Evolutionary conservation across 2,797 vertebrate genomes (phyloP).

Genomic region (Pseudocheirus occidentalis): DNA sequence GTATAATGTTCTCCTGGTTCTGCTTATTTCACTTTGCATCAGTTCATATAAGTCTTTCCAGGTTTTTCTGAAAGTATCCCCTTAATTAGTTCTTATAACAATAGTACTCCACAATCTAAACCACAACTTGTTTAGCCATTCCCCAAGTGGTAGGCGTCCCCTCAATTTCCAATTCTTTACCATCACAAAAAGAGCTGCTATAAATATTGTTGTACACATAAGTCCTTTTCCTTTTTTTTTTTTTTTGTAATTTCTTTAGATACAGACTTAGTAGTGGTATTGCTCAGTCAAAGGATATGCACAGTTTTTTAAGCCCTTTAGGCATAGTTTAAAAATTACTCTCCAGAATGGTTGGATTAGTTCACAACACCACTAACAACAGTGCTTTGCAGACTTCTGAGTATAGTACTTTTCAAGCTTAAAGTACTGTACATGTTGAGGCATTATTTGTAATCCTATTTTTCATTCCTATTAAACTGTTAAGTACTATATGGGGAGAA

Average conservation of each 20-base stretch:
- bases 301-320: background rate
- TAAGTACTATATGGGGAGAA: background rate
- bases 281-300: background rate
- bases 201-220: background rate
- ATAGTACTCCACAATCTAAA: background rate
- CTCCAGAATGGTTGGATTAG: background rate
- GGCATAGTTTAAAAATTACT: background rate
- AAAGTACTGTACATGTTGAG: background rate
- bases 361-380: background rate
- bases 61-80: background rate
- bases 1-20: background rate
- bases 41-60: background rate
- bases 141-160: background rate
- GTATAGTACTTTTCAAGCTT: background rate
- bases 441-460: background rate
- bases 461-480: background rate
- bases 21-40: background rate
- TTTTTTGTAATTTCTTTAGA: background rate
- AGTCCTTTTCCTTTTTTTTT: background rate
- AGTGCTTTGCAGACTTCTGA: background rate
- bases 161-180: background rate
- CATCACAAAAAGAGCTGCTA: background rate
- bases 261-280: background rate
- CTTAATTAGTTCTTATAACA: background rate
- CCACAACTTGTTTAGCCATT: background rate